A percentile compares a stretch with the other conserved stretches of the same genome.
Evolutionary conservation across 1,140 invertebrate species (phyloP).

Genomic region (Ceratina calcarata): DNA sequence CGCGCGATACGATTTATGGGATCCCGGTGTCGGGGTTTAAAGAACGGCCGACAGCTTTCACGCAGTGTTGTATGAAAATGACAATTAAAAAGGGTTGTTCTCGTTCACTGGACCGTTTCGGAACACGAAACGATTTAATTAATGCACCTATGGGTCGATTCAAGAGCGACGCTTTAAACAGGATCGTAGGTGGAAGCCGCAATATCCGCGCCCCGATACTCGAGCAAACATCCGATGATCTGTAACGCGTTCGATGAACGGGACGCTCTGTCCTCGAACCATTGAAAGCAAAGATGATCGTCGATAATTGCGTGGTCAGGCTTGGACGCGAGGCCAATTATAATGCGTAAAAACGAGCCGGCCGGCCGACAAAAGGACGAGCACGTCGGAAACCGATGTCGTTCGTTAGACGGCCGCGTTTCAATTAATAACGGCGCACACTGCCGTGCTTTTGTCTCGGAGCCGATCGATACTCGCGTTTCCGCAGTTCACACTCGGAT

Average conservation of each 20-base stretch:
- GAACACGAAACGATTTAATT: constrained; percentile 53
- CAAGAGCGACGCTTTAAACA: constrained; percentile 20
- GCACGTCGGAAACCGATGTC: constrained; percentile 2
- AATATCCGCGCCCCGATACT: constrained; percentile 7
- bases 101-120: constrained; percentile 15
- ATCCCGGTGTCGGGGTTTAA: constrained; percentile 29
- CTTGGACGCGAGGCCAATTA: background rate
- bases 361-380: constrained; percentile 1
- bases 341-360: constrained; percentile 15
- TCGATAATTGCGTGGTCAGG: constrained; percentile 23
- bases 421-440: constrained; percentile 14
- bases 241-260: background rate
- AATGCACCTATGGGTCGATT: constrained; percentile 43
- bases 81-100: constrained; percentile 57
- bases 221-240: constrained; percentile 7
- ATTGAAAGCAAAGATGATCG: constrained; percentile 23
- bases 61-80: constrained; percentile 34
- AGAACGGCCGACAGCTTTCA: constrained; percentile 42
- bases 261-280: background rate
- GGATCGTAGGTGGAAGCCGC: constrained; percentile 18
- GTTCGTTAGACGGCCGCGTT: constrained; percentile 13
- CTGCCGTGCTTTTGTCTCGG: background rate
- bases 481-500: background rate
- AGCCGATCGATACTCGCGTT: background rate
- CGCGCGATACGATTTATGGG: constrained; percentile 34